Percentiles rank a stretch among this genome's conserved stretches.
These are phyloP conservation scores for Lucinisca nassula DNA, from an alignment of 2,888 invertebrate genomes.

Conservation along the genomic window DNA sequence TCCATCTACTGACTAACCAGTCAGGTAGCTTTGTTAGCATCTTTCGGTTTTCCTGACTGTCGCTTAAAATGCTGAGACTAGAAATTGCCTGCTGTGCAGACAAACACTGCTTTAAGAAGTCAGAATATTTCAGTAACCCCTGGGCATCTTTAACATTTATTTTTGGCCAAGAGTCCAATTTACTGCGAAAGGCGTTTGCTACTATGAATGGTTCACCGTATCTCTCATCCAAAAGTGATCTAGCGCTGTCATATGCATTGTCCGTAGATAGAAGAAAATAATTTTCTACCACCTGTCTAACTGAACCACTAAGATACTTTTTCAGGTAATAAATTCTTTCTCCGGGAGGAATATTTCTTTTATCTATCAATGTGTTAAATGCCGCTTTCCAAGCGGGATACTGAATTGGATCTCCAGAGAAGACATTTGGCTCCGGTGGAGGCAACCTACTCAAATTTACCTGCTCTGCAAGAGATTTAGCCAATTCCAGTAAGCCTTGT, in stretches of 20 bases:
- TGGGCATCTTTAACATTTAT: constrained; percentile 25
- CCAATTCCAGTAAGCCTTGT: background rate
- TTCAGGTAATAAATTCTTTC: constrained; percentile 40
- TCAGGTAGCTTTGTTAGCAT: constrained; percentile 51
- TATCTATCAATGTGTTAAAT: constrained; percentile 23
- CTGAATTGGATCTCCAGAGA: constrained; percentile 35
- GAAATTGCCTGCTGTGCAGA: constrained; percentile 23
- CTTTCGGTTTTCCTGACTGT: constrained; percentile 60
- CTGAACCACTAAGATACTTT: constrained; percentile 19
- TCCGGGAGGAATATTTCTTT: constrained; percentile 16
- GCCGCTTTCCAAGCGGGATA: constrained; percentile 33
- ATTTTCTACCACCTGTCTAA: constrained; percentile 22
- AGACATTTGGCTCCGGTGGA: constrained; percentile 57
- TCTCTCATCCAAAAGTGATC: constrained; percentile 45
- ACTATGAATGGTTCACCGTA: constrained; percentile 53
- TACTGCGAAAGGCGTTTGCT: constrained; percentile 55
- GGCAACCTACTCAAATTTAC: constrained; percentile 47
- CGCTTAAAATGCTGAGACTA: constrained; percentile 25
- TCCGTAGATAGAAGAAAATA: constrained; percentile 24
- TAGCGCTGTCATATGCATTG: constrained; percentile 48
- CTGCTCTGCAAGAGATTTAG: constrained; percentile 25
- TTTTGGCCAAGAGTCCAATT: constrained; percentile 58
- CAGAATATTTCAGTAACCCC: constrained; percentile 32
- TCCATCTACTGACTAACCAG: constrained; percentile 41
- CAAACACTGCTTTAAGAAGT: constrained; percentile 49